Evolutionary conservation across 1,140 invertebrate species (phyloP), one percentile per base, ranked within the genome.

Genomic region (Eufriesea mexicana): DNA sequence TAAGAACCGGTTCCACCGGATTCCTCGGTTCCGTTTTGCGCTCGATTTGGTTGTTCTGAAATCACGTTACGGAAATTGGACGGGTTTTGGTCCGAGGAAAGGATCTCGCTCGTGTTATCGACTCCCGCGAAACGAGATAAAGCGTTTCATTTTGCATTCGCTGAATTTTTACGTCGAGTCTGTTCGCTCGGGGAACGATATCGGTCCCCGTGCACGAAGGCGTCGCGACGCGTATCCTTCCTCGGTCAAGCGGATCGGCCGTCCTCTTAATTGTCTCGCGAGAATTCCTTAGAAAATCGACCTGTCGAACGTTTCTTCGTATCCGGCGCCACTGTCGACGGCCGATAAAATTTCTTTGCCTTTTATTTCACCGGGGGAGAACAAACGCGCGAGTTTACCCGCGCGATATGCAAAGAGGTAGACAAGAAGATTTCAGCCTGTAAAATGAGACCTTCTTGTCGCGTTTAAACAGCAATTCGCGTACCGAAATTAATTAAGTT

Each of bases 361-460:
- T 86, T 86, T 78, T 82, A 73, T 57, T 57, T 64, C 47, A 23
- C 35, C 35, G 28, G 18, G 35, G 55, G 25, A 74, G 66, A 72
- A 67, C 47, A 57, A 59, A 47, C 55, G 23, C 68, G 49, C 59
- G 49, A 54, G 66, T 86, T 82, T 86, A 84, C 78, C 83, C 70
- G 54, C 73, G 61, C 61, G 51, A 82, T 62, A 83, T 57, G 73
- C 57, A 68, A 77, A 78, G 51, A 42, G 25, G 54, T 78, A 25
- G 62, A 28, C 78, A 14, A 47, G 42, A 25, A 75, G 55, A 78
- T 78, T 47, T 75, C 35, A 51, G 0, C 8, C 54, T 51, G 23
- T 55, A 25, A 47, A 77, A 68, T 47, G 54, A 68, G 74, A 85
- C 55, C 64, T 54, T 51, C 35, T 64, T 77, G 4, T 28, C 18